phyloP scores from a whole-genome alignment of 2,888 invertebrate species.

The Prosopocoilus inquinatus region DNA sequence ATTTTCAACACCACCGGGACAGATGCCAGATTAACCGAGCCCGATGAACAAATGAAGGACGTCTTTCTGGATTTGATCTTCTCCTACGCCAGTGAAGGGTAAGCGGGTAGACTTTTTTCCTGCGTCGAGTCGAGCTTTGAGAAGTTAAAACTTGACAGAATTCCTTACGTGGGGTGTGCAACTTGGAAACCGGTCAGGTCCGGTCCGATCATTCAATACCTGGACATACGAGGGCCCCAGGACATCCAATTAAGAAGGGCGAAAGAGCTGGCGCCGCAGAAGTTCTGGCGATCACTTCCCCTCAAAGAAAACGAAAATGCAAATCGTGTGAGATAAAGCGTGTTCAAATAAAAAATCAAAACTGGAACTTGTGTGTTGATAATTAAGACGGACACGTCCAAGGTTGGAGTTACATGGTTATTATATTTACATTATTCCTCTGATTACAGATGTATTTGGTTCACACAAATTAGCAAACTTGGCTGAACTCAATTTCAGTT shows the following conservation, averaged over 20 bases:
- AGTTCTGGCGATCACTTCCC: not conserved
- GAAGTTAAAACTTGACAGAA: not conserved
- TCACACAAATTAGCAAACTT: no score
- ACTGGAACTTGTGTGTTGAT: no score
- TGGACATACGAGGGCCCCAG: not conserved
- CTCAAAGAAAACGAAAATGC: not conserved
- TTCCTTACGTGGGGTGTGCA: not conserved
- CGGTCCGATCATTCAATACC: not conserved
- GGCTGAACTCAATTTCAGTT: no score
- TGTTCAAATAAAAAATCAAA: no score
- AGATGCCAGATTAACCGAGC: not conserved
- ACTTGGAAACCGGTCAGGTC: slow-evolving; percentile 5
- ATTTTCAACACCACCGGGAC: not conserved
- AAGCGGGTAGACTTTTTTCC: not conserved
- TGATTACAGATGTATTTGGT: no score
- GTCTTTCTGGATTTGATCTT: slow-evolving; percentile 6
- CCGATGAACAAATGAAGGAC: slow-evolving; percentile 8
- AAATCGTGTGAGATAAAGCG: no score
- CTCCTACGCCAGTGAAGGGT: slow-evolving; percentile 10
- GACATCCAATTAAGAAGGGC: not conserved
- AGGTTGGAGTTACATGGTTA: no score
- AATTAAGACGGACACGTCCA: no score
- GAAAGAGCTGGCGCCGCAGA: not conserved
- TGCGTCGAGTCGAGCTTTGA: no score
- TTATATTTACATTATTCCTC: not conserved